Evolutionary conservation across 2,113 vertebrate species (phyloP), one percentile per base, ranked within the genome.

Genomic region (Tragelaphus imberbis): DNA sequence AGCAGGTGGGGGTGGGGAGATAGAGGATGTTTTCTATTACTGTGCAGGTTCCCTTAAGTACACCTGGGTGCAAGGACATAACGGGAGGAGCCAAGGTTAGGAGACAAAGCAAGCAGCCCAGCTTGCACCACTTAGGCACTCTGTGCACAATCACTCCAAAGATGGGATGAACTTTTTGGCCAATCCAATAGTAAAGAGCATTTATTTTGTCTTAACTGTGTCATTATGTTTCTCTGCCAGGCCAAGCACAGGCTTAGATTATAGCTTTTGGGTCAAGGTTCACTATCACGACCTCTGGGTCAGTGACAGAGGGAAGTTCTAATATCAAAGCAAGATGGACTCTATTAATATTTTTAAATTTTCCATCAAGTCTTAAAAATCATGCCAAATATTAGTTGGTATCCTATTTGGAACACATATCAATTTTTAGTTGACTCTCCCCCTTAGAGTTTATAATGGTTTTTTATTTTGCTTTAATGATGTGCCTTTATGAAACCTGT

Each of bases 11-110:
- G 68, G 59, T 33, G 15, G 71, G 68, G 71, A 61, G 25, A 30
- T 44, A 28, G 90, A 65, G 87, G 71, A 95, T 61, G 82, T 80
- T 96, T 94, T 90, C 95, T 95, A 59, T 93, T 95, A 91, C 93
- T 94, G 95, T 95, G 96, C 96, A 94, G 86, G 91, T 96, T 96
- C 97, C 95, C 96, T 98, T 98, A 98, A 98, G 97, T 98, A 95
- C 94, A 80, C 21, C 6, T 5, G 88, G 79, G 79, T 65, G 33
- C 47, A 71, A 44, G 79, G 91, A 68, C 80, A 65, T 44, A 82
- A 21, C 27, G 33, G 90, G 59, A 75, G 51, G 49, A 86, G 44
- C 14, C 88, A 85, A 95, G 81, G 33, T 63, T 16, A 55, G 77
- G 97, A 90, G 93, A 93, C 51, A 82, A 86, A 91, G 71, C 0